Conservation (phyloP, 1,140 invertebrate species). For the Philopotamus ludificatus region DNA sequence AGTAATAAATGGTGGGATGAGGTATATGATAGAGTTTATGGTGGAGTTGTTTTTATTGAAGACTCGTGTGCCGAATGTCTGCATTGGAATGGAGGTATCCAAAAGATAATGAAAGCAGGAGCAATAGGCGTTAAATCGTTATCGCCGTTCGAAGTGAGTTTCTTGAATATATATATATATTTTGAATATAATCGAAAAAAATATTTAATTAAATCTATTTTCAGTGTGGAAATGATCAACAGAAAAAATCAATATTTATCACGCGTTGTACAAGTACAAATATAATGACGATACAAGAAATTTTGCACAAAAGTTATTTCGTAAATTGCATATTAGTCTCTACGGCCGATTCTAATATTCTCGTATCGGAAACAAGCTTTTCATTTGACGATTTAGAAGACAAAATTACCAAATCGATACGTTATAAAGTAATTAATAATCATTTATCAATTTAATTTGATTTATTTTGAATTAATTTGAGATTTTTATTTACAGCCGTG, state of each 20-base stretch:
- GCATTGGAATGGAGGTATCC: constrained; percentile 64
- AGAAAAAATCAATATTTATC: constrained; percentile 62
- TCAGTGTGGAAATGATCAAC: constrained; percentile 47
- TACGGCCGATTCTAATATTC: constrained; percentile 48
- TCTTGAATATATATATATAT: too few relatives aligned
- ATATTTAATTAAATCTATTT: constrained; percentile 35
- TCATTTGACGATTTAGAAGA: constrained; percentile 45
- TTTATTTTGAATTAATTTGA: background rate
- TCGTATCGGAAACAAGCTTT: constrained; percentile 47
- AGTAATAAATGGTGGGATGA: constrained; percentile 55
- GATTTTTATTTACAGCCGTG: constrained; percentile 51
- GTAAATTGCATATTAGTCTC: constrained; percentile 60
- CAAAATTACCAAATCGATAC: constrained; percentile 48
- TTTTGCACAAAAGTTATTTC: constrained; percentile 58
- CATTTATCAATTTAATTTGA: too few relatives aligned
- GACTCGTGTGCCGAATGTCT: constrained; percentile 59
- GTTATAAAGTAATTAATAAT: constrained; percentile 45
- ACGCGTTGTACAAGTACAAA: constrained; percentile 54
- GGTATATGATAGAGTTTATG: constrained; percentile 59
- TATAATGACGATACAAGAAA: constrained; percentile 54
- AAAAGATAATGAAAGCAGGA: constrained; percentile 54
- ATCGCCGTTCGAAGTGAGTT: constrained; percentile 62
- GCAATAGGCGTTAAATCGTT: constrained; percentile 60
- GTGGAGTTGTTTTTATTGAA: constrained; percentile 62
- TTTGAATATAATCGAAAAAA: background rate